A percentile compares a stretch with the other conserved stretches of the same genome.
Evolutionary conservation across 2,888 invertebrate species (phyloP).

Genomic region (Quadriops clusia): DNA sequence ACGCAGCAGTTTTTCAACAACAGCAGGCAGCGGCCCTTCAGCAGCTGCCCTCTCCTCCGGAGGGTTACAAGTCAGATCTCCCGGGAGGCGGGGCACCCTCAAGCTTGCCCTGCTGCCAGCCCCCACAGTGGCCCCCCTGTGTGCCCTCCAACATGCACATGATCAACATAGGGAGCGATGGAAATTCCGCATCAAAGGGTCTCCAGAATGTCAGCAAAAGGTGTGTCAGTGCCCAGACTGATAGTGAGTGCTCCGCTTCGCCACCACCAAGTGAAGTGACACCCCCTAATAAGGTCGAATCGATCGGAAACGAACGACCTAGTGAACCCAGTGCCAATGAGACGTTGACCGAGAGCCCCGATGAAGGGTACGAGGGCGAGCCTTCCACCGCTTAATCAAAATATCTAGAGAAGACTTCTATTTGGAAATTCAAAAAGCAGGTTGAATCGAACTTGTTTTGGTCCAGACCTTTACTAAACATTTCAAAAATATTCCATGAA

Average conservation of each 20-base stretch:
- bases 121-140: conserved; percentile 43
- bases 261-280: too few relatives aligned
- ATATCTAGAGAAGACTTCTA: too few relatives aligned
- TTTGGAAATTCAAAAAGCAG: too few relatives aligned
- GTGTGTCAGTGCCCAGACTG: conserved; percentile 51
- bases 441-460: too few relatives aligned
- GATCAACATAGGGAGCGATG: conserved; percentile 20
- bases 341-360: conserved; percentile 66
- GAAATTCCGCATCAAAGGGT: conserved; percentile 27
- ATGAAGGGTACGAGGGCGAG: conserved; percentile 83
- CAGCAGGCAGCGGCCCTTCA: conserved; percentile 22
- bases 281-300: conserved; percentile 19
- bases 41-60: conserved; percentile 52
- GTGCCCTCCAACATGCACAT: conserved; percentile 31
- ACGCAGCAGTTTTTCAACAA: too few relatives aligned
- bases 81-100: too few relatives aligned
- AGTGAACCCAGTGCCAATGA: too few relatives aligned
- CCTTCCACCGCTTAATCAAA: too few relatives aligned
- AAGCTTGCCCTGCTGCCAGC: conserved; percentile 25
- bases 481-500: too few relatives aligned
- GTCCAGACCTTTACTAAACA: too few relatives aligned
- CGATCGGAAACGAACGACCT: conserved; percentile 14
- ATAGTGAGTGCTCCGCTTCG: conserved; percentile 19
- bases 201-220: conserved; percentile 23
- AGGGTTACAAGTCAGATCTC: conserved; percentile 53